Conservation (phyloP, 2,113 vertebrate genomes). For the Pongo pygmaeus region DNA sequence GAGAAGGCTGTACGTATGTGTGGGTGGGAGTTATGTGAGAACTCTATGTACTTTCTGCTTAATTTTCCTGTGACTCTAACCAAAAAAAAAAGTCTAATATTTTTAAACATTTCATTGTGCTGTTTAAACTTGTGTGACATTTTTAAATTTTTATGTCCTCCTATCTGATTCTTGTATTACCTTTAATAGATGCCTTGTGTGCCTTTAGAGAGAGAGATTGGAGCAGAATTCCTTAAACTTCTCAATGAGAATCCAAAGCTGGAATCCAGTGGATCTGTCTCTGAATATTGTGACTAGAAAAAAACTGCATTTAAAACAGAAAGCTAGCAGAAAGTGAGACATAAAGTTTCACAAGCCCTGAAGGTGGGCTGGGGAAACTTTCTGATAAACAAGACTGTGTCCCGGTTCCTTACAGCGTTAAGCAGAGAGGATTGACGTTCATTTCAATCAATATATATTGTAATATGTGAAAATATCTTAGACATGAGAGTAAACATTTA, state of each 20-base stretch:
- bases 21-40: not conserved
- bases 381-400: not conserved
- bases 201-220: not conserved
- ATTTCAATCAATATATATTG: not conserved
- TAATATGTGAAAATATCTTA: not conserved
- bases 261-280: not conserved
- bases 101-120: not conserved
- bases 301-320: not conserved
- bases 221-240: not conserved
- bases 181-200: not conserved
- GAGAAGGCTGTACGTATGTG: not conserved
- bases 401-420: not conserved
- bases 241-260: not conserved
- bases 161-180: too few relatives aligned
- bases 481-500: not conserved
- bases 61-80: not conserved
- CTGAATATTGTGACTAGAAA: not conserved
- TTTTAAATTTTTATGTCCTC: too few relatives aligned
- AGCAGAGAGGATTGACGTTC: not conserved
- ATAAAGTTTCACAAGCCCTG: not conserved
- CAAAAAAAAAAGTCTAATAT: not conserved
- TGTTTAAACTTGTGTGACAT: too few relatives aligned
- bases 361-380: not conserved
- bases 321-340: not conserved
- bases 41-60: not conserved